Conservation (phyloP, 1,140 invertebrate species). For the Drepana arcuata region DNA sequence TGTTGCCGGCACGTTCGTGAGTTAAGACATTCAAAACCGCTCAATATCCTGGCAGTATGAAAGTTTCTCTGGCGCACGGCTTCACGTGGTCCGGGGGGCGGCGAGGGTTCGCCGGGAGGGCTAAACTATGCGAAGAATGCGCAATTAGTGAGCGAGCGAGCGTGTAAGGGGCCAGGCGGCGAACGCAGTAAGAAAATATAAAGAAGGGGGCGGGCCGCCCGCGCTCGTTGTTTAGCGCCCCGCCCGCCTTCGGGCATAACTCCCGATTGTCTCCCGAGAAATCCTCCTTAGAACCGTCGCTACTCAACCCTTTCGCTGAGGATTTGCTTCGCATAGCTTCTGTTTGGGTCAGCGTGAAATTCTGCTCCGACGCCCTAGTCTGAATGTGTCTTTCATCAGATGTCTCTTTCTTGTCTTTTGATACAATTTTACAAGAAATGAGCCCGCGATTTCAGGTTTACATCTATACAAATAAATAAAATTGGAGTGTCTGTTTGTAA, state of each 20-base stretch:
- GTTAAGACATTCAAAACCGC: slow-evolving; percentile 72
- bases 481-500: too few species aligned
- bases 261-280: slow-evolving; percentile 67
- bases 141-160: slow-evolving; percentile 87
- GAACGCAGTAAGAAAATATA: slow-evolving; percentile 77
- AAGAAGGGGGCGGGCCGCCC: slow-evolving; percentile 73
- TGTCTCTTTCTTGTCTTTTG: too few species aligned
- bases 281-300: slow-evolving; percentile 65
- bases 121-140: slow-evolving; percentile 92
- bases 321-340: slow-evolving; percentile 57
- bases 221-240: slow-evolving; percentile 65
- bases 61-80: slow-evolving; percentile 67
- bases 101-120: slow-evolving; percentile 69
- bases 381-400: too few species aligned
- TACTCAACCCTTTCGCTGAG: slow-evolving; percentile 62
- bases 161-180: slow-evolving; percentile 65
- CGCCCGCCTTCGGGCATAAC: slow-evolving; percentile 61
- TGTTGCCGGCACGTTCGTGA: slow-evolving; percentile 57
- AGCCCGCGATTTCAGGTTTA: too few species aligned
- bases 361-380: slow-evolving; percentile 28
- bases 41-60: slow-evolving; percentile 69
- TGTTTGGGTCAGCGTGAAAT: slow-evolving; percentile 68
- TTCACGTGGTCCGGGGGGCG: slow-evolving; percentile 62
- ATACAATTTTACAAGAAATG: too few species aligned
- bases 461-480: too few species aligned